These are phyloP conservation scores for Solea senegalensis DNA, from an alignment of 2,113 vertebrate genomes.

Conservation along the genomic window DNA sequence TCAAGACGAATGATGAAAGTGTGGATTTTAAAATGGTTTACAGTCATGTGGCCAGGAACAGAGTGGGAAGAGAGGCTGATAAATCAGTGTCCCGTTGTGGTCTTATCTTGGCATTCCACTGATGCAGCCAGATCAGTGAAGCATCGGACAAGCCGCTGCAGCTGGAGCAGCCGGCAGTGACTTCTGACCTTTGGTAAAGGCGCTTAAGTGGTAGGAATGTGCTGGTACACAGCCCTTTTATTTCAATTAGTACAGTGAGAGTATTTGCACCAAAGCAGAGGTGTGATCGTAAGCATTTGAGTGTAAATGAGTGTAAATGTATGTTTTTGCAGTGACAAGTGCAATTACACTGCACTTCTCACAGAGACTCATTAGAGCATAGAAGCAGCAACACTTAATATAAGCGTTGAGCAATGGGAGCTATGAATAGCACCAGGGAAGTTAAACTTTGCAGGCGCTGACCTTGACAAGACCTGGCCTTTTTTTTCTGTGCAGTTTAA, in stretches of 20 bases:
- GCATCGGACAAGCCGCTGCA: conserved; percentile 55
- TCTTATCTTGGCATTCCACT: conserved; percentile 76
- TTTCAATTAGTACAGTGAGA: conserved; percentile 50
- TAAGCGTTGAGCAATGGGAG: conserved; percentile 40
- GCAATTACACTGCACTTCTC: conserved; percentile 7
- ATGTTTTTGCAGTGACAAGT: conserved; percentile 7
- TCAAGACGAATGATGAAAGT: conserved; percentile 8
- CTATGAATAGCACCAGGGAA: conserved; percentile 57
- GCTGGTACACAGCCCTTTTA: conserved; percentile 47
- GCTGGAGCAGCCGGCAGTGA: conserved; percentile 61
- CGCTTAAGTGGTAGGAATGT: conserved; percentile 71
- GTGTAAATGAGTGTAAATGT: background rate
- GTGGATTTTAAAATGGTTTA: conserved; percentile 3
- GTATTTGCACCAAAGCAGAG: conserved; percentile 36
- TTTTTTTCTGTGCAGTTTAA: conserved; percentile 35
- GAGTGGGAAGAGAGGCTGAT: conserved; percentile 16
- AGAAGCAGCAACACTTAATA: conserved; percentile 42
- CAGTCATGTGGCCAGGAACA: conserved; percentile 11
- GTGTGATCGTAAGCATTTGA: background rate
- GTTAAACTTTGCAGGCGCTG: conserved; percentile 55
- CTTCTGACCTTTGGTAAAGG: conserved; percentile 65
- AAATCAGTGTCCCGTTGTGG: conserved; percentile 39
- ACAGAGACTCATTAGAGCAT: conserved; percentile 1
- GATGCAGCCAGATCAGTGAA: conserved; percentile 67
- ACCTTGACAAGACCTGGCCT: conserved; percentile 63